Evolutionary conservation across 2,888 invertebrate species (phyloP), one percentile per base, ranked within the genome.

Genomic region (Eurois occulta): DNA sequence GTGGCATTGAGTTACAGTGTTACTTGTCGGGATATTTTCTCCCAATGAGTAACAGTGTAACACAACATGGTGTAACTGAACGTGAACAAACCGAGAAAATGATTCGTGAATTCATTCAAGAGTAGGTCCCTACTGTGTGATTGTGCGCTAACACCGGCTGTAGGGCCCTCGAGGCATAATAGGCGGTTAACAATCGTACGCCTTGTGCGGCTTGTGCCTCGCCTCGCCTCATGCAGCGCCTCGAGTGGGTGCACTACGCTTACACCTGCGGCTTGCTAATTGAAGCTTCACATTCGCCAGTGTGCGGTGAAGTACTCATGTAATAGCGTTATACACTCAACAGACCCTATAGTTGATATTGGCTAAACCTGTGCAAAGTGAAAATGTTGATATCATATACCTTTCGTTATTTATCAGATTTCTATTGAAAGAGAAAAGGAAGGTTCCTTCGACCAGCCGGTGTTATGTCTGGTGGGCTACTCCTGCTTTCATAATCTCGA

Each of bases 101-200:
- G 55, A 68, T 78, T 77, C 60, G 68, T 72, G 80, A 83, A 88
- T 91, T 88, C 89, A 89, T 90, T 87, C 86, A 89, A 90, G 87
- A 78, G 72, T 73, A n/a, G n/a, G n/a, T n/a, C n/a, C n/a, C n/a
- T n/a, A 70, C 71, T 71, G 82, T 91, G 91, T 73, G 91, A 91
- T 91, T 92, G 92, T 90, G 86, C 80, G 82, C 86, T 85, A 88
- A 84, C 86, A 84, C 80, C 79, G 80, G 43, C 78, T 91, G 88
- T 88, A 93, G 93, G 68, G 90, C 90, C 60, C 94, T 95, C 83
- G 88, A 91, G 77, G 80, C 80, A 92, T 94, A 95, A 95, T 94
- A 92, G 94, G 86, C 91, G 91, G 93, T 93, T 94, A 94, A 94
- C 95, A 93, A 93, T 92, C 91, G 87, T 87, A 72, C 87, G 91